Conservation (phyloP, 2,113 vertebrate species). For the Ahaetulla prasina region DNA sequence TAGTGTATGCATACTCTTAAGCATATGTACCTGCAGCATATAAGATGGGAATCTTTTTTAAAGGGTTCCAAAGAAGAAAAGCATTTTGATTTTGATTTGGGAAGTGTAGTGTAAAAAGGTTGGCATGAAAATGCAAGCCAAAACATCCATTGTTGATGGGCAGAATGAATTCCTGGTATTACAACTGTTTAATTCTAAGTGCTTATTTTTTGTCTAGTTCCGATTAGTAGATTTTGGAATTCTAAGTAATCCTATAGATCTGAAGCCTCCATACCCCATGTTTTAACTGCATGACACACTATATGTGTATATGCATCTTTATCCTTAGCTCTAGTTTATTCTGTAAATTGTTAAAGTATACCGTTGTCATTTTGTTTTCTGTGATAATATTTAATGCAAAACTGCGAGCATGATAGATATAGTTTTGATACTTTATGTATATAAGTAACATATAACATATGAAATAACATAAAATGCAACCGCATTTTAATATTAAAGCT, state of each 20-base stretch:
- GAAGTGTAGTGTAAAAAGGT: background rate
- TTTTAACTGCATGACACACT: background rate
- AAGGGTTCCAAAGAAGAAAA: background rate
- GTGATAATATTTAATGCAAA: background rate
- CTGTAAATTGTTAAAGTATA: background rate
- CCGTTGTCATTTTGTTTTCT: background rate
- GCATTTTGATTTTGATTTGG: background rate
- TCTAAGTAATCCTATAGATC: background rate
- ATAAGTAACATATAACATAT: background rate
- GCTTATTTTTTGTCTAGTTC: background rate
- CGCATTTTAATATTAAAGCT: background rate
- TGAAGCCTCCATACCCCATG: background rate
- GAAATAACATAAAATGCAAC: background rate
- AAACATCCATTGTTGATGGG: background rate
- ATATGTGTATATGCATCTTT: background rate
- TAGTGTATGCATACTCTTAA: background rate
- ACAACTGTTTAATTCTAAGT: background rate
- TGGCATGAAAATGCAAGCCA: background rate
- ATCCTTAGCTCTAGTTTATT: background rate
- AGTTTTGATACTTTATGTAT: background rate
- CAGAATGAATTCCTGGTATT: background rate
- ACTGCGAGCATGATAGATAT: background rate
- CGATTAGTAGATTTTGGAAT: background rate
- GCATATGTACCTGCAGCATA: background rate
- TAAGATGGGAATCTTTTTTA: background rate